Percentiles rank a stretch among this genome's conserved stretches.
phyloP scores from a whole-genome alignment of 2,113 vertebrate species.

The Callocephalon fimbriatum region DNA sequence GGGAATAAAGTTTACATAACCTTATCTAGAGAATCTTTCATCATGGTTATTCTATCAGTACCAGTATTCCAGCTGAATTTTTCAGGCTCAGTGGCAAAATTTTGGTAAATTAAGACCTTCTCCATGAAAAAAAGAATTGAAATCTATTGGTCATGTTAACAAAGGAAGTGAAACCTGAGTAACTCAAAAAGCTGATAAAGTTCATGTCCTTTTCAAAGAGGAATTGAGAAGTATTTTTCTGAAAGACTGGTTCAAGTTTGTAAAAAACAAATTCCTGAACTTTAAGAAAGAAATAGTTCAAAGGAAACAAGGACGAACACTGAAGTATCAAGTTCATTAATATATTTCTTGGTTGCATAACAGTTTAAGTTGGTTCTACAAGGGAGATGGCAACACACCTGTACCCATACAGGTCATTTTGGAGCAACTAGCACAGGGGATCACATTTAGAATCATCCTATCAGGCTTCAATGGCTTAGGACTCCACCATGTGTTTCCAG shows the following conservation, averaged over 20 bases:
- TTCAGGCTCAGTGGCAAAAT: not conserved
- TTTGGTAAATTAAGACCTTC: not conserved
- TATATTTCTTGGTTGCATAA: not conserved
- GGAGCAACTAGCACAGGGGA: not conserved
- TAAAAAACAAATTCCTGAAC: not conserved
- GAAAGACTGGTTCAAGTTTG: not conserved
- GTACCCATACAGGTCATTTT: not conserved
- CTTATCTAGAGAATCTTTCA: not conserved
- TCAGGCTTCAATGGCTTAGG: not conserved
- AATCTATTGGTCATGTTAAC: not conserved
- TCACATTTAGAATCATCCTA: not conserved
- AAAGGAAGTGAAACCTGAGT: not conserved
- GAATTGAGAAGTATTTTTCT: not conserved
- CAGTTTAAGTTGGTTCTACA: not conserved
- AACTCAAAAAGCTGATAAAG: not conserved
- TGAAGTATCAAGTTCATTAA: not conserved
- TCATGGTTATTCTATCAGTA: not conserved
- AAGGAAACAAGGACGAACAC: not conserved
- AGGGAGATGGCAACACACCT: not conserved
- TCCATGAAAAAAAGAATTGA: not conserved
- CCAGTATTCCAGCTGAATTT: not conserved
- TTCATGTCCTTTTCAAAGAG: not conserved
- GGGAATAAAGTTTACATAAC: not conserved
- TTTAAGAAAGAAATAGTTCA: not conserved
- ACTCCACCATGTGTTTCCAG: accelerated